These are phyloP conservation scores for Tinea trinotella DNA, from an alignment of 2,888 invertebrate species.

Conservation along the genomic window DNA sequence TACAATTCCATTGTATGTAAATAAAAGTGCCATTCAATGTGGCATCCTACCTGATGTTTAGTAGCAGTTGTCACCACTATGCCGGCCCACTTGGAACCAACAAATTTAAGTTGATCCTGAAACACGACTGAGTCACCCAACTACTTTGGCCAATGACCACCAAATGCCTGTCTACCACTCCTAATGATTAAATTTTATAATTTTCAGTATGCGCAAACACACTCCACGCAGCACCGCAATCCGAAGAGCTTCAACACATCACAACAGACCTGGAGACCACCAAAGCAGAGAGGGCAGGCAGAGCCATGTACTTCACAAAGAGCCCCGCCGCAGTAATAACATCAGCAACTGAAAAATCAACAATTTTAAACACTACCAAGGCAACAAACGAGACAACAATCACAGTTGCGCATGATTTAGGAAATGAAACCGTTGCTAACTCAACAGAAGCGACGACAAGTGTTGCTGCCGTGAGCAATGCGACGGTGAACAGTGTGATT, in stretches of 20 bases:
- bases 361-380: conserved; percentile 31
- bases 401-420: not conserved
- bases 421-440: conserved; percentile 26
- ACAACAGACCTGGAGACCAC: conserved; percentile 36
- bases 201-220: conserved; percentile 52
- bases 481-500: no score
- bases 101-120: no score
- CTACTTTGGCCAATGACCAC: no score
- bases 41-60: no score
- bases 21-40: no score
- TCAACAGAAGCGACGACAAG: not conserved
- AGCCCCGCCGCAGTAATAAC: conserved; percentile 31
- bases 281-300: conserved; percentile 41
- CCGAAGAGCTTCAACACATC: conserved; percentile 43
- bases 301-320: conserved; percentile 59
- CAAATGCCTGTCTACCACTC: no score
- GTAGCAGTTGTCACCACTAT: no score
- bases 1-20: no score
- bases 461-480: not conserved
- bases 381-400: conserved; percentile 23
- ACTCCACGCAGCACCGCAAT: conserved; percentile 47
- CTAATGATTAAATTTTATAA: no score
- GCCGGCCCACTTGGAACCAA: no score
- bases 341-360: conserved; percentile 22
- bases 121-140: no score